A percentile compares a stretch with the other conserved stretches of the same genome.
Evolutionary conservation across 2,113 vertebrate genomes (phyloP).

Genomic region (Ahaetulla prasina): DNA sequence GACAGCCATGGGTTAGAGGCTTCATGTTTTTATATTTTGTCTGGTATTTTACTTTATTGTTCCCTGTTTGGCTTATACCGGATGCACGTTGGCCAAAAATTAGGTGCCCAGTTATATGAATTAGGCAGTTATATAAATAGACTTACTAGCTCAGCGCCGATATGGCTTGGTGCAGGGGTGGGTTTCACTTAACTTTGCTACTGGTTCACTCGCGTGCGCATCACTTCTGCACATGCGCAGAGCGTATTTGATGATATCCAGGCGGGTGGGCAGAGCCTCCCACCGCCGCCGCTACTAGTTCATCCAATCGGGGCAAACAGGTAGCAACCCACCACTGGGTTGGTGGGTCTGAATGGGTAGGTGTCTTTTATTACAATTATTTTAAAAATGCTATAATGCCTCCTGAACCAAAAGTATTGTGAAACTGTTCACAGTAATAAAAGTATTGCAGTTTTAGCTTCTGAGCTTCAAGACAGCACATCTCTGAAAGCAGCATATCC

Average conservation of each 20-base stretch:
- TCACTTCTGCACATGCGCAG: too few species aligned
- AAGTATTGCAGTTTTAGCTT: neutral
- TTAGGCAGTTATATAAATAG: neutral
- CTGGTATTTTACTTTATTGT: neutral
- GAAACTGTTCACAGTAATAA: neutral
- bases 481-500: neutral
- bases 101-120: neutral
- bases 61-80: neutral
- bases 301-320: too few species aligned
- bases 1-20: neutral
- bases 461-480: neutral
- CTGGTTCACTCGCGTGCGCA: too few species aligned
- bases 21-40: neutral
- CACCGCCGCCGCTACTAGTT: too few species aligned
- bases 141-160: neutral
- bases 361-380: neutral
- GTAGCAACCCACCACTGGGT: too few species aligned
- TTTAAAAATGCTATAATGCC: neutral
- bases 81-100: neutral
- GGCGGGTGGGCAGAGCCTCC: too few species aligned
- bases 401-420: neutral
- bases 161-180: too few species aligned
- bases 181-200: too few species aligned
- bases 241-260: too few species aligned
- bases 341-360: neutral